Conservation (phyloP, 2,888 invertebrate genomes). For the Calameuta idolon region DNA sequence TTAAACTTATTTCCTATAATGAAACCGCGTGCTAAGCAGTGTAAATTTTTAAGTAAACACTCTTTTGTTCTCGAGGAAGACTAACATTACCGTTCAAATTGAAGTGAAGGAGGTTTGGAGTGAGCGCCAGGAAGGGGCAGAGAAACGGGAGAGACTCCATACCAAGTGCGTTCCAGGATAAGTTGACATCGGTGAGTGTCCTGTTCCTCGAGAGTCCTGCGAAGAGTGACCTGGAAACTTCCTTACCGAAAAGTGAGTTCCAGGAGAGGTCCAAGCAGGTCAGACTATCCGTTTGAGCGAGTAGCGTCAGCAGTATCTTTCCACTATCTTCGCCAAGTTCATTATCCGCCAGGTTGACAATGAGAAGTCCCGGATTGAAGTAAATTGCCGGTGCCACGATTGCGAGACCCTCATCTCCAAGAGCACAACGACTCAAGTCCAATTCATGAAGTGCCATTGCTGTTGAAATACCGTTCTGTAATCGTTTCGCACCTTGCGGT, state of each 20-base stretch:
- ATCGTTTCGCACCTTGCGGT: slow-evolving; percentile 56
- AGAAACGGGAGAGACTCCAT: slow-evolving; percentile 44
- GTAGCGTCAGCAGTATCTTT: slow-evolving; percentile 59
- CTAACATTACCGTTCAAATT: slow-evolving; percentile 48
- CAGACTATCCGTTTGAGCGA: slow-evolving; percentile 65
- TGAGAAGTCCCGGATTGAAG: slow-evolving; percentile 57
- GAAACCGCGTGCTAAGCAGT: background rate
- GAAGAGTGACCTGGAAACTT: slow-evolving; percentile 62
- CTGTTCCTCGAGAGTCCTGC: slow-evolving; percentile 58
- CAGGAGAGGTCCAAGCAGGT: slow-evolving; percentile 69
- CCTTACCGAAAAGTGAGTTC: slow-evolving; percentile 68
- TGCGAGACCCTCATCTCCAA: slow-evolving; percentile 66
- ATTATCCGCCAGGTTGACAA: slow-evolving; percentile 69
- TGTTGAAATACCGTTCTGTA: slow-evolving; percentile 58
- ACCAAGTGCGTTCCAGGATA: slow-evolving; percentile 69
- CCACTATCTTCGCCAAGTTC: slow-evolving; percentile 66
- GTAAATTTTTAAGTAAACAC: background rate
- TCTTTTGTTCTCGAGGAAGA: background rate
- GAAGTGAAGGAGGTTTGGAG: slow-evolving; percentile 39
- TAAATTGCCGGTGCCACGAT: slow-evolving; percentile 56
- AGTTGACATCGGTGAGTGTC: slow-evolving; percentile 58
- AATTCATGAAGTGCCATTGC: slow-evolving; percentile 58
- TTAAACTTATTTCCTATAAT: slow-evolving; percentile 59
- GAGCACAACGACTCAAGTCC: slow-evolving; percentile 66
- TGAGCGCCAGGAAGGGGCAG: slow-evolving; percentile 35